Evolutionary conservation across 2,113 vertebrate genomes (phyloP), one percentile per base, ranked within the genome.

Genomic region (Motacilla alba): DNA sequence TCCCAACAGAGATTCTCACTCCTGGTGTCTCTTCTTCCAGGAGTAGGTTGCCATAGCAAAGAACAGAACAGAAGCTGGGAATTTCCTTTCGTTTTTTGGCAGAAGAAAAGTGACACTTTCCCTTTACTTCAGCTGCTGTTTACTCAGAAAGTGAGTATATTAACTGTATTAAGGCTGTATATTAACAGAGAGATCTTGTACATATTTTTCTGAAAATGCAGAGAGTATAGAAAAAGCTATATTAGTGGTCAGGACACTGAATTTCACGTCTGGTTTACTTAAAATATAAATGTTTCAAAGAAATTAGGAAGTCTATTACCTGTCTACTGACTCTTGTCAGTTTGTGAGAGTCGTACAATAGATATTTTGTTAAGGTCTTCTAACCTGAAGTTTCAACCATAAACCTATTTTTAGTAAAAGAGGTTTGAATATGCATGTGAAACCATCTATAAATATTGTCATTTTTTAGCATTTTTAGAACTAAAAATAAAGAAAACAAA

Each of bases 401-500:
- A 52, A 90, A 67, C 52, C 52, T 88, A 74, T 91, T 95, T 88
- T 63, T 66, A 88, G 78, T 83, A 70, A 70, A 74, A 46, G 44
- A 41, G 33, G 59, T 96, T 72, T 93, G 68, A 92, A 91, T 90
- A 90, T 83, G 59, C 35, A 67, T 81, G 21, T 83, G 68, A 88
- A 93, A 87, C 22, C 37, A 81, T 62, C 58, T 83, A 83, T 66
- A 93, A 93, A 88, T 85, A 86, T 39, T 60, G 46, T 41, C 37
- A 41, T 23, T 85, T 85, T 82, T 79, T 91, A 53, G 17, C 43
- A 76, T 77, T 78, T 73, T 92, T 83, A 60, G 35, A 81, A 33
- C 50, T 86, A 77, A 97, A 95, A 95, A 83, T 85, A 91, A 93
- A 81, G 50, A 55, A 91, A 90, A 77, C n/a, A 77, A 91, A 39